phyloP scores from a whole-genome alignment of 2,888 invertebrate species.

The Nymphalis c-album region DNA sequence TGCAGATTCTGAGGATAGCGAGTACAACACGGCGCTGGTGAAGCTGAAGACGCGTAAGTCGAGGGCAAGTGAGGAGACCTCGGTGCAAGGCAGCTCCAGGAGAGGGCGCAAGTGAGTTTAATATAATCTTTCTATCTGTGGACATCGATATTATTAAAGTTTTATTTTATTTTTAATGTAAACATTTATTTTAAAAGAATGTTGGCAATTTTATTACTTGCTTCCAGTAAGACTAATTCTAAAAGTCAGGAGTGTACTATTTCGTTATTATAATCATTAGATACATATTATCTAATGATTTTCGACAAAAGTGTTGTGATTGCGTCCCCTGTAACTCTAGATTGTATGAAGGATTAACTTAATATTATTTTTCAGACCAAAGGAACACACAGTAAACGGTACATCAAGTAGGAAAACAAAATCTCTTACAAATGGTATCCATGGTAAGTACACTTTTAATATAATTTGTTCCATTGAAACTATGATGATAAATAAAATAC shows the following conservation, averaged over 20 bases:
- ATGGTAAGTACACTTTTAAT: slow-evolving; percentile 52
- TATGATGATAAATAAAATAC: neutral
- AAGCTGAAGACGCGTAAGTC: slow-evolving; percentile 58
- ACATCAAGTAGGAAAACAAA: slow-evolving; percentile 58
- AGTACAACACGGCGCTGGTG: slow-evolving; percentile 69
- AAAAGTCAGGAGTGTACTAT: too few species aligned
- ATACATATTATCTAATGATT: too few species aligned
- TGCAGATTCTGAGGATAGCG: slow-evolving; percentile 74
- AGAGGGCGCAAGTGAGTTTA: slow-evolving; percentile 57
- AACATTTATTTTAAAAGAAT: too few species aligned
- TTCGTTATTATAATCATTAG: too few species aligned
- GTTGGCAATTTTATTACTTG: too few species aligned
- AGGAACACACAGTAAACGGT: slow-evolving; percentile 53
- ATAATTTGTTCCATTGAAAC: neutral
- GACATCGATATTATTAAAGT: too few species aligned
- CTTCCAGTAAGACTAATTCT: too few species aligned
- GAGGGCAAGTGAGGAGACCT: slow-evolving; percentile 61
- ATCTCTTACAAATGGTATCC: slow-evolving; percentile 64
- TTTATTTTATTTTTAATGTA: too few species aligned
- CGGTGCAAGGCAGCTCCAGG: slow-evolving; percentile 56
- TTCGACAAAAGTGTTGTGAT: too few species aligned
- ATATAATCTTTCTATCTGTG: too few species aligned
- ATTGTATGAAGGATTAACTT: neutral
- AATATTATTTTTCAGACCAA: slow-evolving; percentile 55
- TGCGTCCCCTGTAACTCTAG: neutral